Evolutionary conservation across 2,888 invertebrate genomes (phyloP).

Genomic region (Tenthredo livida): DNA sequence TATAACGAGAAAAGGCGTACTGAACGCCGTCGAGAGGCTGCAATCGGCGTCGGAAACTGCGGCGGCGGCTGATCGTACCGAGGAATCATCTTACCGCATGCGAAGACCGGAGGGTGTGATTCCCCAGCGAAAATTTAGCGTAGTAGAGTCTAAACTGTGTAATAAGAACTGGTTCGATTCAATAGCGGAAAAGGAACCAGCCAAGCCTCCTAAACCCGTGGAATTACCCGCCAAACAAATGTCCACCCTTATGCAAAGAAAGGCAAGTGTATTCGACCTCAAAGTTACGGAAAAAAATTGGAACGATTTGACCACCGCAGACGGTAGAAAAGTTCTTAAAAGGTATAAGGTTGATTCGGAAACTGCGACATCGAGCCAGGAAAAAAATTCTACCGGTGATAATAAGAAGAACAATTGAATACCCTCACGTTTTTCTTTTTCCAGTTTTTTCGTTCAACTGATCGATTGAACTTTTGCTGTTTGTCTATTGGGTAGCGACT

Average conservation of each 20-base stretch:
- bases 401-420: slow-evolving; percentile 63
- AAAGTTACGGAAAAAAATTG: slow-evolving; percentile 61
- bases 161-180: slow-evolving; percentile 47
- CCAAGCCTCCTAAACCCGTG: background rate
- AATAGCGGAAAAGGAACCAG: slow-evolving; percentile 20
- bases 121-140: slow-evolving; percentile 35
- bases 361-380: slow-evolving; percentile 35
- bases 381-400: slow-evolving; percentile 58
- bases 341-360: slow-evolving; percentile 65
- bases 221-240: slow-evolving; percentile 26
- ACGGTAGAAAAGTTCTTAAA: slow-evolving; percentile 66
- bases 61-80: slow-evolving; percentile 48
- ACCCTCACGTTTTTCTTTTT: background rate
- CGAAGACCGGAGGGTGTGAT: slow-evolving; percentile 32
- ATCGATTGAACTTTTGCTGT: background rate
- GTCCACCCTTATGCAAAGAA: slow-evolving; percentile 42
- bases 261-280: slow-evolving; percentile 56
- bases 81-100: slow-evolving; percentile 52
- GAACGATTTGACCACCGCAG: slow-evolving; percentile 62
- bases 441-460: background rate
- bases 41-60: slow-evolving; percentile 56
- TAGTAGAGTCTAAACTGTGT: slow-evolving; percentile 36
- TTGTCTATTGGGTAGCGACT: background rate
- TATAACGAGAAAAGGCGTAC: slow-evolving; percentile 16
- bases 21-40: slow-evolving; percentile 37